These are phyloP conservation scores for Tragopan temminckii DNA, from an alignment of 2,797 vertebrate species.

Conservation along the genomic window DNA sequence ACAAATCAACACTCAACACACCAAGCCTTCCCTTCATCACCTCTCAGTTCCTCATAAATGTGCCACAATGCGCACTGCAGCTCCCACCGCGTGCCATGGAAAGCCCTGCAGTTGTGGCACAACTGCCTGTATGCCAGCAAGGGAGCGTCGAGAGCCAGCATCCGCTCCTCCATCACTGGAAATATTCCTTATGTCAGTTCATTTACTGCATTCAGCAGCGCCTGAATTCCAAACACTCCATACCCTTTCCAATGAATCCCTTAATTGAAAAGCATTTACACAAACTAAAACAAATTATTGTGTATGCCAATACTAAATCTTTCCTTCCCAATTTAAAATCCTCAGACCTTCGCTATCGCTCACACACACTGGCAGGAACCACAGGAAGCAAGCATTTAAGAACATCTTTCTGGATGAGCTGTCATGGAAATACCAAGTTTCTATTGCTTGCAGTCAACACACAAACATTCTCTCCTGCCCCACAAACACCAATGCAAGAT, in stretches of 20 bases:
- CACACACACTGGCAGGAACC: background rate
- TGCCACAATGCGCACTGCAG: background rate
- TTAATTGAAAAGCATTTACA: slow-evolving; percentile 74
- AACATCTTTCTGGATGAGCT: slow-evolving; percentile 6
- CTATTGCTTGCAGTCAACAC: background rate
- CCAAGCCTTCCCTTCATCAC: background rate
- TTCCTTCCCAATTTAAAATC: slow-evolving; percentile 61
- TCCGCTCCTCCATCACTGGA: slow-evolving; percentile 8
- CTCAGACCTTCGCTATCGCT: slow-evolving; percentile 16
- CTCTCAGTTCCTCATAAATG: background rate
- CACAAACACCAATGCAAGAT: slow-evolving; percentile 20
- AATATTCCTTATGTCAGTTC: slow-evolving; percentile 3
- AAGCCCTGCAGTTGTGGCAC: rapidly evolving
- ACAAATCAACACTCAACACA: background rate
- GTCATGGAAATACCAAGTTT: slow-evolving; percentile 1
- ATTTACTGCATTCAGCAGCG: slow-evolving; percentile 31
- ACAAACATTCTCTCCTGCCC: slow-evolving; percentile 42
- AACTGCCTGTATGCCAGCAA: background rate
- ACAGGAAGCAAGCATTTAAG: background rate
- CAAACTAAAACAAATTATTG: slow-evolving; percentile 75
- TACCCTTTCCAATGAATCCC: slow-evolving; percentile 51
- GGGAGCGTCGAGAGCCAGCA: background rate
- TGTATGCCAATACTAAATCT: slow-evolving; percentile 46
- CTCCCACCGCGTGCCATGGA: background rate
- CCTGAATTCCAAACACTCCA: slow-evolving; percentile 7